Base-by-base conservation (phyloP, 2,797 vertebrate genomes). In the Neopelma chrysocephalum region DNA sequence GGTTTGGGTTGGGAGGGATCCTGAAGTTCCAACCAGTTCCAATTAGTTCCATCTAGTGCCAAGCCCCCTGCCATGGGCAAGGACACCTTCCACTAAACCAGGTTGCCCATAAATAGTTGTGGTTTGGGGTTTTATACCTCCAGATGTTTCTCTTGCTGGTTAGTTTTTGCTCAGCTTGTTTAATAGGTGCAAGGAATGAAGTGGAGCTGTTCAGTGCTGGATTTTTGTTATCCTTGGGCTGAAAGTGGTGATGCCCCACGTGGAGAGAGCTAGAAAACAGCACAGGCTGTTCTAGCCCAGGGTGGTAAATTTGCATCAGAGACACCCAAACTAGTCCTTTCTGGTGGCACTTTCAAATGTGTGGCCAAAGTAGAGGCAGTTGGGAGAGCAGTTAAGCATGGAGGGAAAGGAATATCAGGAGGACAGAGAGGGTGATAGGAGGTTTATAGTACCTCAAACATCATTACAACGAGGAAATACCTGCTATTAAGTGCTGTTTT, bases 161-260 rank as follows among this genome's bases (percentile, higher is more conserved):
- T 58, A 38, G 12, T 11, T 22, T 56, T 72, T 40, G 42, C 40
- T 72, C 54, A 34, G 34, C 45, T 81, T 1, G 0, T 48, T 57
- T 57, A 6, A 4, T n/a, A 5, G 15, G 27, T 32, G 18, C 58
- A 62, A 13, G 61, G 27, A 38, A 54, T 2, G 5, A 85, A 60
- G 45, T 4, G 1, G 60, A 73, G 31, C 20, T 5, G 0, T 45
- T 53, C 61, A 38, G 13, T 2, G 3, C 27, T 45, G 73, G 43
- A 65, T 58, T 25, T 65, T 43, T 56, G 20, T 60, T 88, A 21
- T 19, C 70, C 6, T 25, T 57, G 34, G 38, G 50, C 31, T 61
- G 25, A 51, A 48, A 23, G 25, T 26, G 34, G 32, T 88, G 43
- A 40, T 60, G 34, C 32, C 31, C 36, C 0, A 5, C 20, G 4